Evolutionary conservation across 2,888 invertebrate species (phyloP), one percentile per base, ranked within the genome.

Genomic region (Netelia fuscicornis): DNA sequence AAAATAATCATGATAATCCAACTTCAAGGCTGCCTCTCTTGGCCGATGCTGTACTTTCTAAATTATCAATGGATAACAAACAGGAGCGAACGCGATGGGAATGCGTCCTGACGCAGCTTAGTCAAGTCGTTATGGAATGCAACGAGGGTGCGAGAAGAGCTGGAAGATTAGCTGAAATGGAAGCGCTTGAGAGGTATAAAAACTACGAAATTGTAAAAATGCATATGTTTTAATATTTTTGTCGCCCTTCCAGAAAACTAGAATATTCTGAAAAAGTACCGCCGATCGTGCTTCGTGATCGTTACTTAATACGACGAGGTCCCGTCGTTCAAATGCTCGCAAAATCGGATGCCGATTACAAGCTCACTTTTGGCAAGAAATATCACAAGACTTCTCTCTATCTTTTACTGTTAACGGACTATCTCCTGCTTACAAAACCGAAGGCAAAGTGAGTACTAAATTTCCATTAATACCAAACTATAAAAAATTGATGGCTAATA

Each of bases 101-200:
- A 81, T 88, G 86, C 56, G 92, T 92, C 13, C 86, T 93, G 5
- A 89, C 92, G 17, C 89, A 81, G n/a, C 88, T 94, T 2, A 91
- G 91, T 20, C 94, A 97, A 96, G 96, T 98, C 91, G 99, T 98
- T 42, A 95, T 96, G 11, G 97, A 98, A 91, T 99, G 99, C 94
- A 99, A 99, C 94, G 99, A 99, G 94, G 98, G 97, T 56, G 99
- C 99, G 1, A 95, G 98, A 89, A 96, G 96, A 90, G 97, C 97
- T 89, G 97, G 97, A 91, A 96, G 98, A 75, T 96, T 97, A 70
- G 97, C 97, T 90, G 98, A 99, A 94, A 96, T 99, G 95, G 96
- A 96, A 91, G 95, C 95, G 13, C 94, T 97, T 81, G 94, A 96
- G 64, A 94, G 94, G 93, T 96, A 78, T 9, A 44, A 42, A 77